Evolutionary conservation across 2,797 vertebrate genomes (phyloP), one percentile per base, ranked within the genome.

Genomic region (Protosalanx chinensis): DNA sequence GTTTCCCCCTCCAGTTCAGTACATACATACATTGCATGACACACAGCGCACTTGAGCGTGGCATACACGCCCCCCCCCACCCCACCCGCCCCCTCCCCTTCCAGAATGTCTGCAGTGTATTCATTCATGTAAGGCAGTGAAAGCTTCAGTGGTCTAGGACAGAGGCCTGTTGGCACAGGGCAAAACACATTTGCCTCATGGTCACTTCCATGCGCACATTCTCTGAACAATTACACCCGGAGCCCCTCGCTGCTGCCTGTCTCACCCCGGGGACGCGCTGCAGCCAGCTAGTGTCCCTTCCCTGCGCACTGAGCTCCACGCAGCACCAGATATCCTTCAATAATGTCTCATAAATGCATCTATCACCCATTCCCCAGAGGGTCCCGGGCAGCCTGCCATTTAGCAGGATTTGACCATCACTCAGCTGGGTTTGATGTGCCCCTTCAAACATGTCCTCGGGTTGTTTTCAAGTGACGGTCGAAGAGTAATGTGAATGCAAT

Each of bases 171-270:
- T 68, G 87, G 78, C 77, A 79, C 79, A 79, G 71, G 72, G 79
- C 78, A 82, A 84, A 86, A 84, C 29, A 60, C 49, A 86, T 88
- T 85, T 86, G 72, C 79, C 83, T 85, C 80, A 82, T 84, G 82
- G 81, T 85, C 85, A 82, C 81, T 81, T 87, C 84, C 46, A 68
- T 81, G 58, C 61, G 72, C 68, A 67, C 67, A 81, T 71, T 83
- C 73, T 82, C 23, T 46, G 61, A 49, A 59, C 70, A 82, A 76
- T 83, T 80, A 82, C 71, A 78, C 70, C 29, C 37, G 76, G 64
- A 73, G 64, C 73, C 81, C 67, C 71, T 66, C 3, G 70, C 73
- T 64, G 76, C 75, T 68, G 79, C 69, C 79, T 67, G 78, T 68
- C 67, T 53, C 68, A 56, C 64, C 67, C 67, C 65, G n/a, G 77